Evolutionary conservation across 92 coral and sea anemone genomes (phyloP), one percentile per base, ranked within the genome.

Genomic region (Chrysogorgia sp.): DNA sequence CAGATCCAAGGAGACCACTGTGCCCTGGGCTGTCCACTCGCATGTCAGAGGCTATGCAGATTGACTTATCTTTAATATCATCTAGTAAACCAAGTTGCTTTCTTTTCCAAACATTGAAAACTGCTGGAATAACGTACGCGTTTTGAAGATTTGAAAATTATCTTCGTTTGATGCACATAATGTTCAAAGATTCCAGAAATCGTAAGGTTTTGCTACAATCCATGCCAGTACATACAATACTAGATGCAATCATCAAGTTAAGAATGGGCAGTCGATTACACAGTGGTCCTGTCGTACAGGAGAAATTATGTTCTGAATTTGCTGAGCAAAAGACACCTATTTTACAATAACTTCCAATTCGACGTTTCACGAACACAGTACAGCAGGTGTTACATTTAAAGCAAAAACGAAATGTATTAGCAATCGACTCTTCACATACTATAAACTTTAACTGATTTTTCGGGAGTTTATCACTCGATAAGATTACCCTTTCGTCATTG

Each of bases 21-120:
- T 77, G 83, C 52, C 83, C 83, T 35, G 83, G 83, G 50, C 83
- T 77, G 59, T 77, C 76, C 75, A 77, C 83, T 40, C 83, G 55
- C 83, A 77, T 63, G 56, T 77, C 76, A 13, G 83, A 77, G 31
- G 83, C 83, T 34, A 77, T 50, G 0, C 28, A 35, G 31, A 77
- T 63, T 26, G 26, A 10, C 25, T 63, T 77, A 48, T 41, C 76
- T 59, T 57, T 63, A 40, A 77, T 63, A 63, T 77, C 83, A 34
- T 40, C 77, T 10, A 50, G 59, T 17, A 17, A 20, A 6, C 8
- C 6, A 24, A 21, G 34, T 58, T 74, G 80, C 49, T 74, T 40
- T 29, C 66, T 49, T 50, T 15, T 55, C 80, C 80, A 74, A 13
- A 74, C 80, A 29, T 49, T 15, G 60, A 32, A 77, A 12, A 67